Base-by-base conservation (phyloP, 2,113 vertebrate species). In the Poeciliopsis turrubarensis region DNA sequence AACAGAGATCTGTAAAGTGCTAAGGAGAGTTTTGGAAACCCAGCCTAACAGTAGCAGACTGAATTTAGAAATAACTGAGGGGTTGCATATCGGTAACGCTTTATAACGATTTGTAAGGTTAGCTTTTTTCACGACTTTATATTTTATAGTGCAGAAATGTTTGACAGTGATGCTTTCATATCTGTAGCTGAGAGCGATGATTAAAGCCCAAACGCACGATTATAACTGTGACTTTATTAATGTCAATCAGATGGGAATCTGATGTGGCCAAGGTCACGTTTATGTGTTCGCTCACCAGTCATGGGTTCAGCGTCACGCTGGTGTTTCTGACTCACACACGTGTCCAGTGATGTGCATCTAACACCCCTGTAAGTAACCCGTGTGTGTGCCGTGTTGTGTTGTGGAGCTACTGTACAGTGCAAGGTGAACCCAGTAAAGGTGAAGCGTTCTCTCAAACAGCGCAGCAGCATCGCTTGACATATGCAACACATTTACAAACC, bases 201-300 rank as follows among this genome's bases (percentile, higher is more conserved):
- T 47, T 47, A 1, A 6, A 47, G 17, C 4, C 17, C 44, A 47
- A 47, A 47, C 15, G 5, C 44, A 47, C 17, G 1, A 60, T 1
- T 32, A 34, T 47, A 32, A 69, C 68, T 75, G 87, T 91, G 93
- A 91, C 91, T 92, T 89, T 68, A 89, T 54, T 29, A 60, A 76
- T 69, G 92, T 92, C 91, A 39, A 87, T 90, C 91, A 89, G 93
- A 93, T 95, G 93, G 93, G 93, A 94, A 94, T 93, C 92, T 91
- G 93, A 88, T 90, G 60, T 51, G 92, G 92, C 90, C 92, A 65
- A 85, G 91, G 91, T 91, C 92, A 90, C 80, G 0, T 44, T 54
- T 39, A 32, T 61, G 5, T 34, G 4, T 30, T 3, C 70, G 66
- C 51, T 63, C 79, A 63, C 69, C 66, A 79, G 82, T 47, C 19